Conservation (phyloP, 37 sponge, comb jelly and placozoan species). For the Amphimedon queenslandica region DNA sequence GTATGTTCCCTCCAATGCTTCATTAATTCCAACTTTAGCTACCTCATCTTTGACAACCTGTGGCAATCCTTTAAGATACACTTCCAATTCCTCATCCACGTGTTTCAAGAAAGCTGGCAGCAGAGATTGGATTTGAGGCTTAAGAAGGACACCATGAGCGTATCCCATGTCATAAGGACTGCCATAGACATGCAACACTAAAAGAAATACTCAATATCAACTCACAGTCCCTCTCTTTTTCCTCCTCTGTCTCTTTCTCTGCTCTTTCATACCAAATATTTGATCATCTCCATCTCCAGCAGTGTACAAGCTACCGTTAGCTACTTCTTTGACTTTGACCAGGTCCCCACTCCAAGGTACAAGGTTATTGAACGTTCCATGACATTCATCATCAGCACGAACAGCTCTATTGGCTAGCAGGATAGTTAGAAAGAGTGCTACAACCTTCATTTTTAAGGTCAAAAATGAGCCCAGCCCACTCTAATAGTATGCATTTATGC, state of each 20-base stretch:
- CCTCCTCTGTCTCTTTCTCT: too few species aligned
- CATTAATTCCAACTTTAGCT: slow-evolving; percentile 37
- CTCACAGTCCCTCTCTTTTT: not conserved
- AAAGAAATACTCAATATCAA: not conserved
- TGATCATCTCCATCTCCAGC: slow-evolving; percentile 46
- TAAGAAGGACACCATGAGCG: slow-evolving; percentile 55
- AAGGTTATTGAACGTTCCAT: slow-evolving; percentile 36
- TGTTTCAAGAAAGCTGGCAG: slow-evolving; percentile 38
- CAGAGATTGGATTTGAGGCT: slow-evolving; percentile 7
- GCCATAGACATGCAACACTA: slow-evolving; percentile 63
- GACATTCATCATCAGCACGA: slow-evolving; percentile 23
- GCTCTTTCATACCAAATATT: slow-evolving; percentile 41
- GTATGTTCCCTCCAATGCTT: slow-evolving; percentile 35
- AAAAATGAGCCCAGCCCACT: too few species aligned
- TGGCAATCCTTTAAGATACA: slow-evolving; percentile 24
- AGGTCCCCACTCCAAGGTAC: slow-evolving; percentile 43
- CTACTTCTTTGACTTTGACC: slow-evolving; percentile 19
- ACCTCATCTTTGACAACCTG: slow-evolving; percentile 20
- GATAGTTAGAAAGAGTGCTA: too few species aligned
- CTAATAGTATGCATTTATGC: too few species aligned
- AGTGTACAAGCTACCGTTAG: slow-evolving; percentile 54
- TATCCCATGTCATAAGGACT: slow-evolving; percentile 59
- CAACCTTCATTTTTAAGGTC: too few species aligned
- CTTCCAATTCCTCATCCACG: slow-evolving; percentile 25
- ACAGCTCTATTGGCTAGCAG: too few species aligned